Conservation (phyloP, 2,888 invertebrate genomes). For the Thymelicus sylvestris region DNA sequence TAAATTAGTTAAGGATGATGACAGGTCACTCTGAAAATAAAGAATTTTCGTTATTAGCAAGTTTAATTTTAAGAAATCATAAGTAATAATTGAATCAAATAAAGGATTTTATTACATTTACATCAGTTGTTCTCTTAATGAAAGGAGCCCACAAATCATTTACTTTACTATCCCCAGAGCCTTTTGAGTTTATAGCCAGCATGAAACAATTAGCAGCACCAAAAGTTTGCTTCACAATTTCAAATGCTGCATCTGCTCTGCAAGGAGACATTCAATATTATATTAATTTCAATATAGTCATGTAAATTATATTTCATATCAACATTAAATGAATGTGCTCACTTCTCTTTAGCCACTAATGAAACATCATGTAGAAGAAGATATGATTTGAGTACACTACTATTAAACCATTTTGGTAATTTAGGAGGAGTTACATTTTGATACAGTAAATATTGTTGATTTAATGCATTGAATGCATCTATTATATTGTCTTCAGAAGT, state of each 20-base stretch:
- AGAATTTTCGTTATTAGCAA: background rate
- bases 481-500: conserved; percentile 91
- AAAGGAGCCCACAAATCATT: conserved; percentile 95
- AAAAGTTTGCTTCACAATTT: conserved; percentile 93
- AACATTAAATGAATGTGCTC: conserved; percentile 58
- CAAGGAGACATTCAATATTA: background rate
- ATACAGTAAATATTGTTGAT: conserved; percentile 92
- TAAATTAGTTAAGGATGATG: conserved; percentile 54
- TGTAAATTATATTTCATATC: background rate
- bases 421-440: conserved; percentile 90
- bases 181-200: conserved; percentile 94
- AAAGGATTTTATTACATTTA: conserved; percentile 62
- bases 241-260: conserved; percentile 93
- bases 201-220: conserved; percentile 95
- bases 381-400: conserved; percentile 94
- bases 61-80: background rate
- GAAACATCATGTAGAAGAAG: conserved; percentile 94
- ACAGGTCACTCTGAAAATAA: conserved; percentile 60
- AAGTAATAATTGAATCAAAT: background rate
- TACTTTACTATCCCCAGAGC: conserved; percentile 78
- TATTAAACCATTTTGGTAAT: conserved; percentile 92
- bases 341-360: conserved; percentile 90
- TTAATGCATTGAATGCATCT: conserved; percentile 92
- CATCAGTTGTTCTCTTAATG: conserved; percentile 86
- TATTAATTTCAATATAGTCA: background rate